phyloP scores from a whole-genome alignment of 2,888 invertebrate genomes.

The Agonopterix subpropinquella region DNA sequence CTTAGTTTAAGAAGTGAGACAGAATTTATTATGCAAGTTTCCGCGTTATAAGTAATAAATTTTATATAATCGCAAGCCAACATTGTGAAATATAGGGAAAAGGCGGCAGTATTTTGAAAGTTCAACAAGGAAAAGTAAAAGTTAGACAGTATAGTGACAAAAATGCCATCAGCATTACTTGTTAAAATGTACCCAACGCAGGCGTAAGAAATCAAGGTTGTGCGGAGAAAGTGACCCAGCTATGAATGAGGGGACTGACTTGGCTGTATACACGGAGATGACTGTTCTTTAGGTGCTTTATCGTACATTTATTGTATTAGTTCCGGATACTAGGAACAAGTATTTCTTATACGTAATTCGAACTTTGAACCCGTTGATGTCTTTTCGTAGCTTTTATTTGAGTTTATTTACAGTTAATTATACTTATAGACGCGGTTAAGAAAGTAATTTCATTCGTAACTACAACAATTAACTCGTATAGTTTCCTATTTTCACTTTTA shows the following conservation, averaged over 20 bases:
- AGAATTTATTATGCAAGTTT: conserved; percentile 28
- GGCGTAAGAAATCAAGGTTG: conserved; percentile 69
- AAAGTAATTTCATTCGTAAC: too few relatives aligned
- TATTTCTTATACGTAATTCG: neutral
- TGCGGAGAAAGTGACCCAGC: conserved; percentile 67
- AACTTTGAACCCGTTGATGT: neutral
- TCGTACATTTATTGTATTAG: conserved; percentile 16
- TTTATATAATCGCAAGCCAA: conserved; percentile 26
- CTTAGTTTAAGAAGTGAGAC: neutral
- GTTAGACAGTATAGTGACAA: conserved; percentile 49
- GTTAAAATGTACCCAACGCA: conserved; percentile 36
- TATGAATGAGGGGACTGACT: conserved; percentile 24
- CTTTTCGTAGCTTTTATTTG: neutral
- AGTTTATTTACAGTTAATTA: too few relatives aligned
- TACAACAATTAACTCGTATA: too few relatives aligned
- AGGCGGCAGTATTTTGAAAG: conserved; percentile 24
- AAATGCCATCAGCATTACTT: conserved; percentile 49
- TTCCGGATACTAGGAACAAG: conserved; percentile 10
- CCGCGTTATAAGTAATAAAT: conserved; percentile 21
- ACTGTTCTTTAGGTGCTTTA: conserved; percentile 26
- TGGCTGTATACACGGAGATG: conserved; percentile 34
- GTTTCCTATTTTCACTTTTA: too few relatives aligned
- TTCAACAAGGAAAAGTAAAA: conserved; percentile 56
- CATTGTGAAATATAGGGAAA: conserved; percentile 31
- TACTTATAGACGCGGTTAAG: too few relatives aligned